Evolutionary conservation across 2,888 invertebrate genomes (phyloP), one percentile per base, ranked within the genome.

Genomic region (Mimachlamys varia): DNA sequence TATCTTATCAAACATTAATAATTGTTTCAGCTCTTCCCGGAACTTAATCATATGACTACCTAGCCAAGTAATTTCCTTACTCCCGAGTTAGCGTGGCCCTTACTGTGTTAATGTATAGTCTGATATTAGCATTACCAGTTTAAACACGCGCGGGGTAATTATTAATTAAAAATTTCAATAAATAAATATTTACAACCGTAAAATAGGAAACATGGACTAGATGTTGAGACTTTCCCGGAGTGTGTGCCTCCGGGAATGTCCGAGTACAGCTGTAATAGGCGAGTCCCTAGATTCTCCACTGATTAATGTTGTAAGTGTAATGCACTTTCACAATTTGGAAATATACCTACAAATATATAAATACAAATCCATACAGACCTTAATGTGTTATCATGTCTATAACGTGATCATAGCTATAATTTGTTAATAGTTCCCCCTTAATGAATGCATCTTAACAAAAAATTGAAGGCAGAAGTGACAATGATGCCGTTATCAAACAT

Each of bases 1-100:
- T 76, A 76, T 13, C 76, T 76, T 33, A 76, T 76, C 76, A 76
- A 76, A 76, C 27, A 76, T 76, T 76, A 10, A 76, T 76, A 76
- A 12, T 76, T 76, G 76, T 76, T 76, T 76, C 76, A 12, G 76
- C 76, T 76, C 76, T 76, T 7, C 33, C 76, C 12, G 13, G 76
- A 76, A 76, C 76, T 33, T 76, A 76, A 76, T 76, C 12, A 76
- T 76, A 76, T 76, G 33, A 76, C 27, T 76, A 76, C 76, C 13
- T 27, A 33, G 13, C 76, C 33, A 76, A 33, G 76, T 15, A 76
- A 76, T 76, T 27, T 33, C 17, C 76, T 33, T 62, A 62, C 22
- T 33, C 22, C 27, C 33, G 13, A 33, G 76, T 76, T 33, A 27
- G 76, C 13, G 76, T 33, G 27, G 2, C 76, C 27, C 10, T 33